phyloP scores from a whole-genome alignment of 2,888 invertebrate genomes.

The Rosalia funebris region DNA sequence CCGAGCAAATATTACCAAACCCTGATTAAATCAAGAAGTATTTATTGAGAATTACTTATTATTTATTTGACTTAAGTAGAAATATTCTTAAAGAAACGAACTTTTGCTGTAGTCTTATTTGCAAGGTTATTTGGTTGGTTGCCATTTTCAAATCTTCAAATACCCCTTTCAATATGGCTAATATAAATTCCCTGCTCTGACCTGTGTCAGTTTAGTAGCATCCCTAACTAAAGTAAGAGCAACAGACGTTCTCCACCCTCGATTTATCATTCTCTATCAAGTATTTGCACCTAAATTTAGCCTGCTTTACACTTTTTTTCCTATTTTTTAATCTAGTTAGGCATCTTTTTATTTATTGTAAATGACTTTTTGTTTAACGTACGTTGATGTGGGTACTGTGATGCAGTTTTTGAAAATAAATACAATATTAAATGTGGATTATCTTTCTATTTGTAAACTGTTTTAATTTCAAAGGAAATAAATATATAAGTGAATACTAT shows the following conservation, averaged over 20 bases:
- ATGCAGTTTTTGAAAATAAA: conserved; percentile 60
- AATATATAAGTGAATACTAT: conserved; percentile 56
- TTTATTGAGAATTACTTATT: no score
- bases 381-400: conserved; percentile 63
- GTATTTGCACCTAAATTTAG: no score
- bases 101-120: no score
- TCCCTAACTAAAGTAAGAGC: conserved; percentile 32
- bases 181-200: conserved; percentile 34
- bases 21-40: no score
- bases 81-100: no score
- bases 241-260: no score
- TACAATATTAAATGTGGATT: conserved; percentile 61
- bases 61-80: no score
- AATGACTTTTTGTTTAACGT: conserved; percentile 37
- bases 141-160: conserved; percentile 11
- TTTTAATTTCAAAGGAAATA: conserved; percentile 63
- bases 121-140: not conserved
- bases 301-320: conserved; percentile 30
- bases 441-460: conserved; percentile 64
- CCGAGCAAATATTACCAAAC: no score
- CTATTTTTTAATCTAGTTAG: conserved; percentile 17
- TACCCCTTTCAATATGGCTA: not conserved
- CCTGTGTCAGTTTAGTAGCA: conserved; percentile 49
- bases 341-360: conserved; percentile 30
- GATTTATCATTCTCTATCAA: no score